These are phyloP conservation scores for Shinisaurus crocodilurus DNA, from an alignment of 2,113 vertebrate species.

Conservation along the genomic window DNA sequence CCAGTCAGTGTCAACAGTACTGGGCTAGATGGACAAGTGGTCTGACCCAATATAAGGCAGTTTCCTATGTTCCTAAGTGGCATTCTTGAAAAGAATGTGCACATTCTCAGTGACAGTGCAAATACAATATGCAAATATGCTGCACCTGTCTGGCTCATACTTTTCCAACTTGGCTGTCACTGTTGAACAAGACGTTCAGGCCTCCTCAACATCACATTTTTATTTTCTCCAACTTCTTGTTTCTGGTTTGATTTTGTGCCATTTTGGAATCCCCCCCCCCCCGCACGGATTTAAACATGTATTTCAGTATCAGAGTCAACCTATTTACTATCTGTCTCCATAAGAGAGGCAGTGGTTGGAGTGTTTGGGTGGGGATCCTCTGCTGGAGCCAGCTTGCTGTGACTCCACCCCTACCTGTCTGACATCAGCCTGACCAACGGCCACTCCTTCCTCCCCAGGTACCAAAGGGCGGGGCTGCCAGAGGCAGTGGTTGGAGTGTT, in stretches of 20 bases:
- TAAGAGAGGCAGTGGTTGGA: too few relatives aligned
- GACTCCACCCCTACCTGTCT: too few relatives aligned
- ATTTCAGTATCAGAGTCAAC: not conserved
- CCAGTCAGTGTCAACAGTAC: too few relatives aligned
- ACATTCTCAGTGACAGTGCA: not conserved
- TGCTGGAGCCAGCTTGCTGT: too few relatives aligned
- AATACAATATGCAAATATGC: not conserved
- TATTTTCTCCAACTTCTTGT: not conserved
- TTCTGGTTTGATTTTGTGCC: not conserved
- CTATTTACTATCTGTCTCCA: not conserved
- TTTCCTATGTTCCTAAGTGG: too few relatives aligned
- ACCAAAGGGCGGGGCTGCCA: too few relatives aligned
- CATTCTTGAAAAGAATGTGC: not conserved
- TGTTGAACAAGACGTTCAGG: not conserved
- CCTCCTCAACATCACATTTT: not conserved
- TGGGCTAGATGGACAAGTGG: too few relatives aligned
- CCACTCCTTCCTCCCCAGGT: too few relatives aligned
- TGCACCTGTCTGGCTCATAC: not conserved
- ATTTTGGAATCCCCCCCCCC: not conserved
- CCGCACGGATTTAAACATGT: not conserved
- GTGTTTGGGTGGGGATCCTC: too few relatives aligned
- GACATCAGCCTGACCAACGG: too few relatives aligned
- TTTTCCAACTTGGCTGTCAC: not conserved
- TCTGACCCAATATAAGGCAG: too few relatives aligned
- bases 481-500: too few relatives aligned